Base-by-base conservation (phyloP, 2,888 invertebrate genomes). In the Tipula helvola region DNA sequence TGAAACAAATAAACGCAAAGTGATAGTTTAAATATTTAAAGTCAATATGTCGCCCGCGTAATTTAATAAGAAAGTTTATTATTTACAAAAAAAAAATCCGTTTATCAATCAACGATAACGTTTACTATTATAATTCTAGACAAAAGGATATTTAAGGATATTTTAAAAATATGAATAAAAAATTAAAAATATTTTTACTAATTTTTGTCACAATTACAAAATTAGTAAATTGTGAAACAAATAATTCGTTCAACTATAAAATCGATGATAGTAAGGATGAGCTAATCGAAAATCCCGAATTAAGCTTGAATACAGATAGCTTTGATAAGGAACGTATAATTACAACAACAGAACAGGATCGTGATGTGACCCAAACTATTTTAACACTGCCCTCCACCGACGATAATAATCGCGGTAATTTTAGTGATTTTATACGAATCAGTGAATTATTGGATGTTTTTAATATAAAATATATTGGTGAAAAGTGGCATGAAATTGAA, bases 371-470 rank as follows among this genome's bases (percentile, higher is more conserved):
- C 28, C 28, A 28, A 28, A 28, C 28, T 28, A 28, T 28, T 87
- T 87, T n/a, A 87, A 10, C 36, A n/a, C 2, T 36, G 36, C 36
- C 71, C 18, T 16, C 28, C n/a, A n/a, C n/a, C 28, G 28, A 28
- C n/a, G 36, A 83, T 83, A 84, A 71, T 71, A 71, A 84, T 84
- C 41, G 87, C n/a, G n/a, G n/a, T 86, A 90, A 90, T 89, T 89
- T 90, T 87, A 88, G 89, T 18, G 89, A 89, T 86, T 88, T 89
- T 12, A 88, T 89, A 36, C 89, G 91, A 18, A 89, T 91, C 52
- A 89, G 90, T 88, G 90, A 91, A 87, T 88, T 90, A 86, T 89
- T 91, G 16, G 90, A 91, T 88, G 89, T 92, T 1, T 91, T 91
- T 87, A 90, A 91, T 88, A 88, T 92, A 42, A 88, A 89, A 86